A percentile compares a stretch with the other conserved stretches of the same genome.
Conservation (phyloP, 2,888 invertebrate genomes). For the Agonopterix heracliana region DNA sequence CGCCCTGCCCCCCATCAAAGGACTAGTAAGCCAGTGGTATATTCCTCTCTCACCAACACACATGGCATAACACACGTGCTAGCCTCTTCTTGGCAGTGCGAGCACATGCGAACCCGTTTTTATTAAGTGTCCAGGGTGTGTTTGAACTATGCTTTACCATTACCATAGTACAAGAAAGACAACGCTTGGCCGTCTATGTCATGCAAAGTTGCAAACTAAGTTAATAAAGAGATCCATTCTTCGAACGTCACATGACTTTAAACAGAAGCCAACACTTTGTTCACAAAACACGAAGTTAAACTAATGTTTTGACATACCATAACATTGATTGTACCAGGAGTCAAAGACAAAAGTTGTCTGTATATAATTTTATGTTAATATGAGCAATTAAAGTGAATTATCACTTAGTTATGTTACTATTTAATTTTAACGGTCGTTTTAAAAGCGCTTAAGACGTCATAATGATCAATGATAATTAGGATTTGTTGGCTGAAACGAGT, state of each 20-base stretch:
- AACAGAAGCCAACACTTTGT: not conserved
- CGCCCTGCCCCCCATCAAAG: no score
- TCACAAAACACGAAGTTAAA: constrained; percentile 5
- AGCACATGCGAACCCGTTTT: no score
- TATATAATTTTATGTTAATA: constrained; percentile 10
- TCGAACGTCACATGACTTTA: not conserved
- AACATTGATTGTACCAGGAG: constrained; percentile 6
- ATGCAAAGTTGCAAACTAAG: no score
- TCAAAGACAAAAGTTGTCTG: constrained; percentile 8
- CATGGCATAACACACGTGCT: no score
- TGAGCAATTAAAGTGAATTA: constrained; percentile 7
- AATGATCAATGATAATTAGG: not conserved
- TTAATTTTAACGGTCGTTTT: not conserved
- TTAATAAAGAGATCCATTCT: not conserved
- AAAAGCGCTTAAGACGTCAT: not conserved
- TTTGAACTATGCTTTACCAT: no score
- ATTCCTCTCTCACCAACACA: no score
- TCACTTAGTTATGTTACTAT: not conserved
- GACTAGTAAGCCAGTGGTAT: no score
- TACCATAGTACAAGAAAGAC: no score
- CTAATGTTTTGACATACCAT: constrained; percentile 9
- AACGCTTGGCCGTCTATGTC: no score
- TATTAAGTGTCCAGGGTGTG: no score
- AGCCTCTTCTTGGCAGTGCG: no score
- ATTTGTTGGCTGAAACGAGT: not conserved